Evolutionary conservation across 2,888 invertebrate species (phyloP).

Genomic region (Schizotus pectinicornis): DNA sequence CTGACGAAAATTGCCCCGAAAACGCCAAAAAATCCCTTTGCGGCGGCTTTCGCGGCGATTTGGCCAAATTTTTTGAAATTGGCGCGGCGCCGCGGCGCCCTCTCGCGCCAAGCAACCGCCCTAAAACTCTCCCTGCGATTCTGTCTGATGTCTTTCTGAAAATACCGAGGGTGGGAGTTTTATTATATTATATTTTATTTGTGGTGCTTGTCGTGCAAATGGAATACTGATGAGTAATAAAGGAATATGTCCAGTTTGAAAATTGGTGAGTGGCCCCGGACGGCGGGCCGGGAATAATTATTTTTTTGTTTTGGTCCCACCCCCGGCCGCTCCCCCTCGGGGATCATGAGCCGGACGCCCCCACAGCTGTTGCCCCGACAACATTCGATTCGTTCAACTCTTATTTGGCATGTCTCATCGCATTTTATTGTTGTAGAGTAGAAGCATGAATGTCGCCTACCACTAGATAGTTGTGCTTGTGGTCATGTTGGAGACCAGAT

Average conservation of each 20-base stretch:
- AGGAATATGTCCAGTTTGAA: slow-evolving; percentile 69
- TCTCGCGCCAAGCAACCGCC: too few relatives aligned
- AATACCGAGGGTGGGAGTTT: slow-evolving; percentile 35
- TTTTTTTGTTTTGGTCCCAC: slow-evolving; percentile 51
- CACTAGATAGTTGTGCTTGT: slow-evolving; percentile 53
- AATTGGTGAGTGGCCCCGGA: slow-evolving; percentile 60
- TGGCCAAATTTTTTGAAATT: too few relatives aligned
- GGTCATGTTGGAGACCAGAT: slow-evolving; percentile 77
- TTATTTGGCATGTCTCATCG: slow-evolving; percentile 1
- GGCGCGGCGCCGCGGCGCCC: too few relatives aligned
- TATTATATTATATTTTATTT: slow-evolving; percentile 32
- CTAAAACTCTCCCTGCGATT: slow-evolving; percentile 27
- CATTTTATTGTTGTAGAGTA: slow-evolving; percentile 47
- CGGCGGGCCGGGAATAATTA: slow-evolving; percentile 16
- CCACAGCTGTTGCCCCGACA: not conserved
- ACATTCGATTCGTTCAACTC: not conserved
- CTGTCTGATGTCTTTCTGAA: slow-evolving; percentile 44
- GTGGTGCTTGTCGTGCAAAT: slow-evolving; percentile 34
- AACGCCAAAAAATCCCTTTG: too few relatives aligned
- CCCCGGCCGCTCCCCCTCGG: slow-evolving; percentile 39
- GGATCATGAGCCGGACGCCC: not conserved
- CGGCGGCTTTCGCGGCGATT: too few relatives aligned
- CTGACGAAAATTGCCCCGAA: too few relatives aligned
- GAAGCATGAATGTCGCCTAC: slow-evolving; percentile 53
- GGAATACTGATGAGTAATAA: slow-evolving; percentile 54